Evolutionary conservation across 2,113 vertebrate genomes (phyloP), one percentile per base, ranked within the genome.

Genomic region (Tylochromis polylepis): DNA sequence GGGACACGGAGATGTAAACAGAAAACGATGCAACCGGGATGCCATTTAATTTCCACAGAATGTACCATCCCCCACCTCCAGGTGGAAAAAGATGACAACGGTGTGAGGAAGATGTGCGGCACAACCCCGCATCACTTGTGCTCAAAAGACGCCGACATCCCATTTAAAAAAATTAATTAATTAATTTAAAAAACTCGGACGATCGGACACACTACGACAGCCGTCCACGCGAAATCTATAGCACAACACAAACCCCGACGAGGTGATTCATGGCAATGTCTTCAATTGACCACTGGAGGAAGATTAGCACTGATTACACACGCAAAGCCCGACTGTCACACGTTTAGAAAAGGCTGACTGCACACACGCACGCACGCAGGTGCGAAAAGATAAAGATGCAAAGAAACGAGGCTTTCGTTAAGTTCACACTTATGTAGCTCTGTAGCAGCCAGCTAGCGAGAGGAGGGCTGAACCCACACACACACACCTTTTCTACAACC

Each of bases 31-130:
- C 85, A 88, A 80, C 83, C 77, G n/a, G 83, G 92, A 58, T 93
- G 87, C 91, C 88, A 90, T 91, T 90, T 85, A 86, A 92, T 91
- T 87, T 70, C 29, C 67, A 55, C 51, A 84, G 46, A 29, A 72
- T 43, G 85, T 41, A 93, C 93, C 95, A 93, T 93, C 94, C 95
- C 94, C 94, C 94, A 93, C 86, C 78, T 84, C 58, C 92, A 93
- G 88, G 90, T 90, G 85, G 65, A 72, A 80, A 90, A 83, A 14
- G 24, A 86, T 87, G 72, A 84, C 80, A 90, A 59, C 89, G 56
- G 36, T 79, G 65, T 82, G 91, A 18, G 51, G 67, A 77, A 80
- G 85, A 85, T 82, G 60, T 82, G 27, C 81, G 9, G 77, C 60
- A 77, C 38, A 67, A 81, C 51, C 18, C 62, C 3, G 60, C 57